These are phyloP conservation scores for Mythimna albipuncta DNA, from an alignment of 2,888 invertebrate species.

Conservation along the genomic window DNA sequence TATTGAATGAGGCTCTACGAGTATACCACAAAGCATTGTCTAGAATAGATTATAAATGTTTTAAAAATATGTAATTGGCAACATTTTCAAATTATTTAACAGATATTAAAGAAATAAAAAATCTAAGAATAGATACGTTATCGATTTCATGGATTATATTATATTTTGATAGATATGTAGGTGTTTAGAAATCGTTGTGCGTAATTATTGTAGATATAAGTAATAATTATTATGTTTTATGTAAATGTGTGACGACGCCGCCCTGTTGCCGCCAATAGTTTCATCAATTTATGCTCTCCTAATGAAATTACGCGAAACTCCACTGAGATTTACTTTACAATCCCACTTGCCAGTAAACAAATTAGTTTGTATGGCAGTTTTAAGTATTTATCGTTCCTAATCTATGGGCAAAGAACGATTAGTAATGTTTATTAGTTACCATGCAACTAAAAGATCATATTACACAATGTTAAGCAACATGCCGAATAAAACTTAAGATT, in stretches of 20 bases:
- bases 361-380: neutral
- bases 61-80: slow-evolving; percentile 31
- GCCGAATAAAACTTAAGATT: slow-evolving; percentile 55
- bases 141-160: slow-evolving; percentile 38
- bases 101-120: slow-evolving; percentile 32
- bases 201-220: slow-evolving; percentile 32
- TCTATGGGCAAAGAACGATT: slow-evolving; percentile 9
- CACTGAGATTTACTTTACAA: slow-evolving; percentile 46
- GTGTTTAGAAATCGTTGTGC: slow-evolving; percentile 29
- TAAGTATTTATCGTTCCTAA: neutral
- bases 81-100: slow-evolving; percentile 34
- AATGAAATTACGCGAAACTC: slow-evolving; percentile 67
- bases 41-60: neutral
- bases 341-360: slow-evolving; percentile 19
- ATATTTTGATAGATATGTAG: slow-evolving; percentile 18
- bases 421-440: slow-evolving; percentile 30
- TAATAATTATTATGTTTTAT: slow-evolving; percentile 21
- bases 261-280: slow-evolving; percentile 8
- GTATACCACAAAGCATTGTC: neutral
- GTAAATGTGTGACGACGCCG: slow-evolving; percentile 24
- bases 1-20: neutral
- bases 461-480: slow-evolving; percentile 44
- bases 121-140: slow-evolving; percentile 44
- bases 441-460: slow-evolving; percentile 34
- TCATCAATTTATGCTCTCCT: slow-evolving; percentile 63